A percentile compares a stretch with the other conserved stretches of the same genome.
These are phyloP conservation scores for Morbakka virulenta DNA, from an alignment of 30 jellyfish, hydroid and myxozoan species.

Conservation along the genomic window DNA sequence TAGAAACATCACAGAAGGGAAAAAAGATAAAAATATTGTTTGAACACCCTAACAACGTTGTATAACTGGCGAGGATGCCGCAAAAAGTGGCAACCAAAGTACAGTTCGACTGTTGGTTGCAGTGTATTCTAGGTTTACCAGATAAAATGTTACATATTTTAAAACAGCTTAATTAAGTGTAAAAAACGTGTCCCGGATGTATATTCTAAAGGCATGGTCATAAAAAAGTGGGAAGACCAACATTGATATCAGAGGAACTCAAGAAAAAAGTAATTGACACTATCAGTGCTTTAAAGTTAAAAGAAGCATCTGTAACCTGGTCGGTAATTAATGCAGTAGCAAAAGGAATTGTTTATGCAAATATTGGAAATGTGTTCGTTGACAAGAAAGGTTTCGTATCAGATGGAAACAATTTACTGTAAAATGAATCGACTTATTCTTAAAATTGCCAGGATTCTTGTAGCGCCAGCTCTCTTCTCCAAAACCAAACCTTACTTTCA, in stretches of 20 bases:
- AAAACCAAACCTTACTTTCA: constrained; percentile 24
- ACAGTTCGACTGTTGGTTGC: too few species aligned
- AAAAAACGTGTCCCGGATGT: too few species aligned
- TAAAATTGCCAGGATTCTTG: constrained; percentile 31
- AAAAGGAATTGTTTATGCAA: constrained; percentile 28
- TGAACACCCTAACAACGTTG: too few species aligned
- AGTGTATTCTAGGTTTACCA: too few species aligned
- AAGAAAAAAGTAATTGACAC: constrained; percentile 16
- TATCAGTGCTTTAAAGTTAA: constrained; percentile 12
- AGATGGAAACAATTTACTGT: constrained; percentile 19
- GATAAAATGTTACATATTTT: too few species aligned
- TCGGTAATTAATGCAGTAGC: constrained; percentile 12
- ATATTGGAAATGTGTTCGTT: constrained; percentile 1
- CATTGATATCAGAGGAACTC: constrained; percentile 8
- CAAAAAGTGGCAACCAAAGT: too few species aligned
- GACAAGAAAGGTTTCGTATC: constrained; percentile 22
- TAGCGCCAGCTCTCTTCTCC: constrained; percentile 50
- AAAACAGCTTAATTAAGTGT: too few species aligned
- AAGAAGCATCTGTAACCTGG: constrained; percentile 24
- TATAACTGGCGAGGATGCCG: too few species aligned
- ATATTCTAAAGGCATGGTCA: too few species aligned
- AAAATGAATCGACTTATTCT: constrained; percentile 50
- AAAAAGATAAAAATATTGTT: too few species aligned
- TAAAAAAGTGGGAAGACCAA: not conserved
- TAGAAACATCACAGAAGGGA: too few species aligned